These are phyloP conservation scores for Gobius niger DNA, from an alignment of 2,113 vertebrate species.

Conservation along the genomic window DNA sequence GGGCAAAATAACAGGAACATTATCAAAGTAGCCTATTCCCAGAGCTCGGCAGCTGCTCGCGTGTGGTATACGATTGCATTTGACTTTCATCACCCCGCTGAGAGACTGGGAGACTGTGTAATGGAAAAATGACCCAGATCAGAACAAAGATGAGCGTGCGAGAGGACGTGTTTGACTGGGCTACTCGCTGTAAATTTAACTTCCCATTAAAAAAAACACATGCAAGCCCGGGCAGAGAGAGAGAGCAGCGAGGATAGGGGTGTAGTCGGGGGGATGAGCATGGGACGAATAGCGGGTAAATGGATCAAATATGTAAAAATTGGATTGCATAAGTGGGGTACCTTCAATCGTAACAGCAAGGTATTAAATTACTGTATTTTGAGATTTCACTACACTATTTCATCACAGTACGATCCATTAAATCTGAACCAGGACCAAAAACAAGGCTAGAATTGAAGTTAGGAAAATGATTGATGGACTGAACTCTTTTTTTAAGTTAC, in stretches of 20 bases:
- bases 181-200: conserved; percentile 24
- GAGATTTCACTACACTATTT: too few species aligned
- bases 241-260: conserved; percentile 13
- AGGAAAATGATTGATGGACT: too few species aligned
- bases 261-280: not conserved
- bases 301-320: not conserved
- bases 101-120: conserved; percentile 30
- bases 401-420: too few species aligned
- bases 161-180: conserved; percentile 19
- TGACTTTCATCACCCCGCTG: conserved; percentile 70
- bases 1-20: conserved; percentile 15
- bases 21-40: conserved; percentile 41
- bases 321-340: not conserved
- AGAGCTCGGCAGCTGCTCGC: conserved; percentile 19
- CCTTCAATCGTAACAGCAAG: not conserved
- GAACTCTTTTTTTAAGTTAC: too few species aligned
- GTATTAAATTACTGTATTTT: not conserved
- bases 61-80: conserved; percentile 67
- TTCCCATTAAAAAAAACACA: conserved; percentile 12
- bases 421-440: too few species aligned
- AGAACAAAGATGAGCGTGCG: conserved; percentile 43
- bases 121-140: conserved; percentile 60
- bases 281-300: not conserved
- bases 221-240: not conserved
- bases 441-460: too few species aligned